phyloP scores from a whole-genome alignment of 2,797 vertebrate species.

The Diceros bicornis region DNA sequence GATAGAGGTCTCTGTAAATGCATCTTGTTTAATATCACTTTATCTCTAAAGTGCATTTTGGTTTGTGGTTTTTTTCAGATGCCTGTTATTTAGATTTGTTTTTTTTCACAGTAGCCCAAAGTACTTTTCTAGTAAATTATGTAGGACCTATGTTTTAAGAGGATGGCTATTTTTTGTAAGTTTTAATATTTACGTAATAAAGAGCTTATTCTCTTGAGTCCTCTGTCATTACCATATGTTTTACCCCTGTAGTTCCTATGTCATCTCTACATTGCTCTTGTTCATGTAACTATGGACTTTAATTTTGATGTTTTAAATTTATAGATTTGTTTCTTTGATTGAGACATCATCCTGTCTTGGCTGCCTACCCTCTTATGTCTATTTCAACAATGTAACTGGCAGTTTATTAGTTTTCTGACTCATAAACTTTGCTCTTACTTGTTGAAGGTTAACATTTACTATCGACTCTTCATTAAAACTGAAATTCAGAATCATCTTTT shows the following conservation, averaged over 20 bases:
- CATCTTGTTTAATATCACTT: constrained; percentile 39
- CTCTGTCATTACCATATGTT: background rate
- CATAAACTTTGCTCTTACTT: background rate
- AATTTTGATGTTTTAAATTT: background rate
- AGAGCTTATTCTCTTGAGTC: background rate
- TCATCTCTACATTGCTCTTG: background rate
- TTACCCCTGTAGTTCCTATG: background rate
- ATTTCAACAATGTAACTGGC: background rate
- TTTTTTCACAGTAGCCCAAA: constrained; percentile 57
- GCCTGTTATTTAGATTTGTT: constrained; percentile 1
- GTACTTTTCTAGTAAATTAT: constrained; percentile 38
- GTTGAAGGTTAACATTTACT: constrained; percentile 41
- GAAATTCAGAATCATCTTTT: constrained; percentile 48
- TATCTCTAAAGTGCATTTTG: constrained; percentile 59
- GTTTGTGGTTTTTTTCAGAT: constrained; percentile 51
- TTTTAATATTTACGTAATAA: constrained; percentile 22
- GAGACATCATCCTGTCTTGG: background rate
- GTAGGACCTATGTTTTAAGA: background rate
- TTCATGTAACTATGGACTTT: background rate
- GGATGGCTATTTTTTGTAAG: background rate
- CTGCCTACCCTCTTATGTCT: background rate
- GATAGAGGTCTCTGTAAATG: background rate
- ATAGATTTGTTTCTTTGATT: background rate
- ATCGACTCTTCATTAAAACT: constrained; percentile 47
- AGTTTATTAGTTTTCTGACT: background rate